These are phyloP conservation scores for crab-eating macaque (Macaca fascicularis) DNA, from an alignment of 2,113 vertebrate genomes.

Conservation along the genomic window T2T-MFA8v1.1 NC_088376.1:4441501-4442000, in stretches of 20 bases:
- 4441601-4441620: neutral
- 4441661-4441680: neutral
- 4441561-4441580: no score
- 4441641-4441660: neutral
- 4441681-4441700: neutral
- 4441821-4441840: neutral
- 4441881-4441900: neutral
- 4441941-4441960: neutral
- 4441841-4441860: neutral
- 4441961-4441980: neutral
- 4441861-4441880: neutral
- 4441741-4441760: neutral
- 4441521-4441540: no score
- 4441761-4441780: neutral
- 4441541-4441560: neutral
- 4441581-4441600: neutral
- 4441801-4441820: neutral
- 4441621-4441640: neutral
- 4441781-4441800: neutral
- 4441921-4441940: neutral
- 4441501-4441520: neutral
- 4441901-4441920: neutral
- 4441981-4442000: neutral
- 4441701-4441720: neutral
- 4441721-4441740: neutral